phyloP scores from a whole-genome alignment of 2,797 vertebrate genomes.

The Kryptolebias ocellatus region DNA sequence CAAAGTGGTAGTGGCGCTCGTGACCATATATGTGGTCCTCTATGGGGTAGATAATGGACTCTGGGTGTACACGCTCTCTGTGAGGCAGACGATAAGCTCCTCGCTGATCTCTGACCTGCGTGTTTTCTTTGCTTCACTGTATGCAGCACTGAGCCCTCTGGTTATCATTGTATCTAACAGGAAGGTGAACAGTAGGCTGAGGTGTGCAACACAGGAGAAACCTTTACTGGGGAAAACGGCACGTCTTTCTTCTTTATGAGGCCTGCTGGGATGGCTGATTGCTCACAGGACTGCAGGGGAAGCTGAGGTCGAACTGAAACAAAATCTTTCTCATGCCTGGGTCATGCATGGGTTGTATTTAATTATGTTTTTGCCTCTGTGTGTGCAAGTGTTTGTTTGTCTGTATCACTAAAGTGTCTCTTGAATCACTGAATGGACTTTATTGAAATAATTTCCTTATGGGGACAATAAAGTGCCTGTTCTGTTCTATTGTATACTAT shows the following conservation, averaged over 20 bases:
- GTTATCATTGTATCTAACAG: slow-evolving; percentile 80
- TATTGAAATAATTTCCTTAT: too few relatives aligned
- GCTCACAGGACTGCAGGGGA: slow-evolving; percentile 12
- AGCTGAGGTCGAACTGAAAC: slow-evolving; percentile 14
- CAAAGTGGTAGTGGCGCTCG: slow-evolving; percentile 74
- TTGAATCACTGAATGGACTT: too few relatives aligned
- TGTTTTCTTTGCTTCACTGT: slow-evolving; percentile 82
- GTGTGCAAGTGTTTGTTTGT: background rate
- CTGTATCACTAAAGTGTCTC: too few relatives aligned
- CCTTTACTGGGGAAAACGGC: slow-evolving; percentile 30
- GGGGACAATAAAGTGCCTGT: too few relatives aligned
- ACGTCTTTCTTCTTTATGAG: slow-evolving; percentile 46
- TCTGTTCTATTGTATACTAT: too few relatives aligned
- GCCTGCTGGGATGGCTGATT: slow-evolving; percentile 13
- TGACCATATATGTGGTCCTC: slow-evolving; percentile 77
- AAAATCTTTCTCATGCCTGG: background rate
- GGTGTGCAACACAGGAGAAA: slow-evolving; percentile 54
- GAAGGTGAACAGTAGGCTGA: slow-evolving; percentile 76
- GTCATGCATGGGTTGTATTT: slow-evolving; percentile 5
- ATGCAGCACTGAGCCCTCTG: slow-evolving; percentile 79
- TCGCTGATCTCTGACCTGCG: slow-evolving; percentile 79
- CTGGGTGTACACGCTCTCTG: slow-evolving; percentile 82
- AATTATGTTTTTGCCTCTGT: too few relatives aligned
- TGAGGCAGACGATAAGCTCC: slow-evolving; percentile 71
- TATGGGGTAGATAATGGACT: slow-evolving; percentile 81